These are phyloP conservation scores for Cephus pygmeus DNA, from an alignment of 2,888 invertebrate genomes.

Conservation along the genomic window DNA sequence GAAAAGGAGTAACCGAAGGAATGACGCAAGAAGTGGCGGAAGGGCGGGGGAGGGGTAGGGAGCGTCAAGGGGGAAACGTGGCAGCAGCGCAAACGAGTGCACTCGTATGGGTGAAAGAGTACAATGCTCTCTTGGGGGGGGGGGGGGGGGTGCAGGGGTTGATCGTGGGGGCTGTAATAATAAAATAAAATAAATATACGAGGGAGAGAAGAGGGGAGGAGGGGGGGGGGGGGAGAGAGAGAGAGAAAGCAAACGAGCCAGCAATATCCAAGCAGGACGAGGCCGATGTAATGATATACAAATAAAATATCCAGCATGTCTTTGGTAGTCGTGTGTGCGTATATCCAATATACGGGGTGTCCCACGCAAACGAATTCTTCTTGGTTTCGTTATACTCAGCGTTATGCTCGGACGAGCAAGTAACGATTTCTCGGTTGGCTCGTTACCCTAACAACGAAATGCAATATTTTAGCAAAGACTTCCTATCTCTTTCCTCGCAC, in stretches of 20 bases:
- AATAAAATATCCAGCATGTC: constrained; percentile 54
- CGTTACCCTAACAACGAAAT: too few relatives aligned
- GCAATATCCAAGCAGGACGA: constrained; percentile 28
- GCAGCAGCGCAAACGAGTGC: too few relatives aligned
- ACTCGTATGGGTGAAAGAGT: not conserved
- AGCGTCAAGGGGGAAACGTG: not conserved
- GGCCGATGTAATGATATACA: constrained; percentile 59
- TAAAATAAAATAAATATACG: constrained; percentile 34
- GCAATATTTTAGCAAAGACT: too few relatives aligned
- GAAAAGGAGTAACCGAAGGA: not conserved
- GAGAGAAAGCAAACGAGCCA: constrained; percentile 17
- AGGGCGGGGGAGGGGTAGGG: constrained; percentile 24
- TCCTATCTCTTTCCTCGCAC: too few relatives aligned
- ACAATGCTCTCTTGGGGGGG: not conserved
- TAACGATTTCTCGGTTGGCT: too few relatives aligned
- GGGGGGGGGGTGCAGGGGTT: constrained; percentile 17
- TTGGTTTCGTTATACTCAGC: too few relatives aligned
- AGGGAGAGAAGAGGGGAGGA: not conserved
- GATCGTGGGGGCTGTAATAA: constrained; percentile 21
- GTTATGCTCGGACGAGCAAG: too few relatives aligned
- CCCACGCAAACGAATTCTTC: not conserved
- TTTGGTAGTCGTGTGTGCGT: constrained; percentile 10
- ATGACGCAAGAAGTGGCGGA: constrained; percentile 17
- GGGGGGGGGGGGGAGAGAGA: not conserved
- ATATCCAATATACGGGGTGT: constrained; percentile 3